These are phyloP conservation scores for Chascanopsetta lugubris DNA, from an alignment of 2,113 vertebrate genomes.

Conservation along the genomic window DNA sequence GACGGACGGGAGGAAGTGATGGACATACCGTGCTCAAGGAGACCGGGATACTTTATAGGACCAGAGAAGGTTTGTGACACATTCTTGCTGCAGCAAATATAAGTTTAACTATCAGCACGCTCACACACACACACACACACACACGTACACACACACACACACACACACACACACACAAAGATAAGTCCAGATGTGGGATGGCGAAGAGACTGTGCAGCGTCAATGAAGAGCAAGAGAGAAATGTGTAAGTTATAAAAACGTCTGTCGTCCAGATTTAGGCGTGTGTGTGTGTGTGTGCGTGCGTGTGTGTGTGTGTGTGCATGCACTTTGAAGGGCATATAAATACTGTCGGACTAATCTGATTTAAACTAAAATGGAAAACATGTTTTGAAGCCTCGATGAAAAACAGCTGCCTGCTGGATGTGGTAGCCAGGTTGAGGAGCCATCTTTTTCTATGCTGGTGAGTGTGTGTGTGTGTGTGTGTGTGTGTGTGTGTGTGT, in stretches of 20 bases:
- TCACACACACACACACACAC: constrained; percentile 19
- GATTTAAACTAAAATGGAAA: constrained; percentile 78
- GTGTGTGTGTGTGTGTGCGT: constrained; percentile 17
- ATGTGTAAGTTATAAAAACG: constrained; percentile 11
- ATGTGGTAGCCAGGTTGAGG: constrained; percentile 60
- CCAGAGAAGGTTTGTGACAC: constrained; percentile 31
- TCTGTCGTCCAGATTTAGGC: constrained; percentile 42
- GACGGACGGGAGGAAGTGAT: constrained; percentile 35
- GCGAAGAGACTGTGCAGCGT: neutral
- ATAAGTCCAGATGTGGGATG: neutral
- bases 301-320: constrained; percentile 25
- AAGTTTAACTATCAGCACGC: constrained; percentile 24
- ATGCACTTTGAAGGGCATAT: constrained; percentile 55
- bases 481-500: constrained; percentile 17
- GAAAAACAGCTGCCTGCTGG: constrained; percentile 62
- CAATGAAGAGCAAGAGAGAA: neutral
- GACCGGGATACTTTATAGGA: constrained; percentile 56
- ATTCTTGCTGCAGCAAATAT: constrained; percentile 36
- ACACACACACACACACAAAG: constrained; percentile 18
- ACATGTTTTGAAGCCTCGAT: constrained; percentile 70
- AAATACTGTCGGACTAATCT: constrained; percentile 72
- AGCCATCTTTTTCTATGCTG: constrained; percentile 32
- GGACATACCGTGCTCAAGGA: constrained; percentile 53
- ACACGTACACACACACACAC: constrained; percentile 15
- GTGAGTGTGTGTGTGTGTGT: constrained; percentile 16